Percentiles rank a stretch among this genome's conserved stretches.
Conservation (phyloP, 2,113 vertebrate genomes). For the Pavo muticus region DNA sequence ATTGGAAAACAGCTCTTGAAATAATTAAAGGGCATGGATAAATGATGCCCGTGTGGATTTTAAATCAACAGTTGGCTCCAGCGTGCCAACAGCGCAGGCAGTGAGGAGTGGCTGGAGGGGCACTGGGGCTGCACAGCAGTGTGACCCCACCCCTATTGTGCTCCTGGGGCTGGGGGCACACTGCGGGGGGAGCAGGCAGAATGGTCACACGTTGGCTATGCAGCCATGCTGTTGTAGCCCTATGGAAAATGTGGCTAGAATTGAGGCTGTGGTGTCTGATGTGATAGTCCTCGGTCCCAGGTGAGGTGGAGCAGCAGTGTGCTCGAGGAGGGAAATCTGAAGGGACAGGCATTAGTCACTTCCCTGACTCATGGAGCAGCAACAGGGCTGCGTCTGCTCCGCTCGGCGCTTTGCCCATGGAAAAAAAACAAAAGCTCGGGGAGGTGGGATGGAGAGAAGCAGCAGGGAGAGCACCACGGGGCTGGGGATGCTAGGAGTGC, state of each 20-base stretch:
- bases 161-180: fast-evolving
- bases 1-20: not conserved
- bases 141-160: not conserved
- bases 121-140: not conserved
- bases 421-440: not conserved
- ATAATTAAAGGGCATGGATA: not conserved
- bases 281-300: not conserved
- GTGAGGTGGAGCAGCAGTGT: not conserved
- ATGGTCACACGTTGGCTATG: not conserved
- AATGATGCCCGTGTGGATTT: not conserved
- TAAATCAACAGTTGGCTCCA: not conserved
- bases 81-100: not conserved
- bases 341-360: conserved; percentile 22
- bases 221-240: not conserved
- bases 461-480: not conserved
- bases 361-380: conserved; percentile 34
- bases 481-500: not conserved
- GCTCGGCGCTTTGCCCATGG: not conserved
- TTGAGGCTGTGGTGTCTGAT: not conserved
- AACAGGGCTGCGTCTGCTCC: not conserved
- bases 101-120: not conserved
- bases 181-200: fast-evolving
- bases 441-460: not conserved
- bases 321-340: not conserved
- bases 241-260: not conserved